These are phyloP conservation scores for Notamacropus eugenii DNA, from an alignment of 2,797 vertebrate genomes.

Conservation along the genomic window DNA sequence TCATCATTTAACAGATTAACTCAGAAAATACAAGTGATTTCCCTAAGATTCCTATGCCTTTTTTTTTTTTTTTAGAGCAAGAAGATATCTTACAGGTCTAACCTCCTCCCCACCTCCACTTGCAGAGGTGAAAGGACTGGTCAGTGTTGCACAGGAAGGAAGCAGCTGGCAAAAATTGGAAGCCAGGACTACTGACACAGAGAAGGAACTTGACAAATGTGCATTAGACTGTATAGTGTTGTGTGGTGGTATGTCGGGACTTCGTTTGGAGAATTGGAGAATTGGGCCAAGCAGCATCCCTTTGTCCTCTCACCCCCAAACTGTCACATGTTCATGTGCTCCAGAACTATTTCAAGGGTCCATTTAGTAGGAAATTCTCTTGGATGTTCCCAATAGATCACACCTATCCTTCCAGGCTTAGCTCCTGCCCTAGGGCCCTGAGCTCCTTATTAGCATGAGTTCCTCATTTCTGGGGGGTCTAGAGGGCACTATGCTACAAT, in stretches of 20 bases:
- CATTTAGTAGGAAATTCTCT: neutral
- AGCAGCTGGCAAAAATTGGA: neutral
- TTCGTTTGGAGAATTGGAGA: neutral
- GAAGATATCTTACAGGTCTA: neutral
- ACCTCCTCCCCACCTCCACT: neutral
- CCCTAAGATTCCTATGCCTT: neutral
- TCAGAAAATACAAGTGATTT: neutral
- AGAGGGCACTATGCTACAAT: neutral
- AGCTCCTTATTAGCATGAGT: neutral
- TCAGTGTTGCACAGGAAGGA: neutral
- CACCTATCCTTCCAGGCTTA: neutral
- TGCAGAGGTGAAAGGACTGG: neutral
- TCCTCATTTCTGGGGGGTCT: neutral
- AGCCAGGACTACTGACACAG: neutral
- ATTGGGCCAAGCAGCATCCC: neutral
- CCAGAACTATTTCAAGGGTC: neutral
- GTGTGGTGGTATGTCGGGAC: neutral
- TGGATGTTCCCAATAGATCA: fast-evolving
- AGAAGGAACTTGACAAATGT: neutral
- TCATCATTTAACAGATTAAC: neutral
- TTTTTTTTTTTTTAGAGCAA: neutral
- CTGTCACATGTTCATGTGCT: neutral
- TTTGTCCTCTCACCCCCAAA: neutral
- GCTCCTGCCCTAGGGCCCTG: neutral
- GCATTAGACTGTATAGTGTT: neutral